A percentile compares a stretch with the other conserved stretches of the same genome.
These are phyloP conservation scores for Plectropomus leopardus DNA, from an alignment of 2,113 vertebrate genomes.

Conservation along the genomic window DNA sequence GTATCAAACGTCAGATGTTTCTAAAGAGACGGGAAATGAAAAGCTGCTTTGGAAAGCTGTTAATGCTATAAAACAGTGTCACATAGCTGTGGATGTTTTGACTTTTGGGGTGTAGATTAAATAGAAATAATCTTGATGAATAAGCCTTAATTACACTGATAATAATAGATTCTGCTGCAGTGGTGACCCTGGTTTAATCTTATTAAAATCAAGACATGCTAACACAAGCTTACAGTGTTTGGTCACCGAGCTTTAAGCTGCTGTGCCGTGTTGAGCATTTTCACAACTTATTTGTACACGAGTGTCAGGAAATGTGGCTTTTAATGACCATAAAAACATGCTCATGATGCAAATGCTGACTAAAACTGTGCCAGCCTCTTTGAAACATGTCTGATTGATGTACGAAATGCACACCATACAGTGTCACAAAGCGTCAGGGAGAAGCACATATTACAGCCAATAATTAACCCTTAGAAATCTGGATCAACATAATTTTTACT, in stretches of 20 bases:
- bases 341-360: slow-evolving; percentile 6
- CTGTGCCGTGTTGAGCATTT: not conserved
- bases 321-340: not conserved
- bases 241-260: not conserved
- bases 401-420: no score
- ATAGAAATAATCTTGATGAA: slow-evolving; percentile 10
- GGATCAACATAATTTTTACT: no score
- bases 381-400: no score
- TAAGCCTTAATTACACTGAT: not conserved
- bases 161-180: not conserved
- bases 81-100: not conserved
- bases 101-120: not conserved
- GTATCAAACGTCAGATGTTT: not conserved
- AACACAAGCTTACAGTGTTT: no score
- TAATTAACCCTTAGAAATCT: no score
- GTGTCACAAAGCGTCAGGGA: no score
- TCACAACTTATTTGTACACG: not conserved
- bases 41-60: slow-evolving; percentile 1
- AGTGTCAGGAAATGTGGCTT: slow-evolving; percentile 1
- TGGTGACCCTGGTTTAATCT: not conserved
- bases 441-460: no score
- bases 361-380: not conserved
- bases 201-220: no score
- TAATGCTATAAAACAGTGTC: not conserved
- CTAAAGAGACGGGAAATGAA: slow-evolving; percentile 8